Conservation (phyloP, 2,888 invertebrate genomes). For the Neoascia interrupta region DNA sequence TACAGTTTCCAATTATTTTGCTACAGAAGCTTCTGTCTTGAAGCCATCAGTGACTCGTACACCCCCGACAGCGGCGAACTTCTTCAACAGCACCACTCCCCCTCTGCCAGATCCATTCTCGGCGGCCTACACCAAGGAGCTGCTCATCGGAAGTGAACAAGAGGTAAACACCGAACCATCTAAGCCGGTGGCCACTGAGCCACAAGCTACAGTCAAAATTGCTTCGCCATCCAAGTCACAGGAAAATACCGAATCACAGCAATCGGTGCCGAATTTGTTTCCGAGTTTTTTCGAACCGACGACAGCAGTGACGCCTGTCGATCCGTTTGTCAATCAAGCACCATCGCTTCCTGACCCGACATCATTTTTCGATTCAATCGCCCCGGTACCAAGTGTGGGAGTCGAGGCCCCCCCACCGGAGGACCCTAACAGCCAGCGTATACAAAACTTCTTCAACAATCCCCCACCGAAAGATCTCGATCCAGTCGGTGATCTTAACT, state of each 20-base stretch:
- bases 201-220: constrained; percentile 47
- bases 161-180: not conserved
- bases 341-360: constrained; percentile 69
- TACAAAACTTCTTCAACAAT: constrained; percentile 79
- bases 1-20: not conserved
- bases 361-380: constrained; percentile 74
- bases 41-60: not conserved
- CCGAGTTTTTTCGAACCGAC: constrained; percentile 71
- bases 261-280: constrained; percentile 69
- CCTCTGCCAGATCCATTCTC: not conserved
- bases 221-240: constrained; percentile 46
- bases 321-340: constrained; percentile 30
- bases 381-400: constrained; percentile 44
- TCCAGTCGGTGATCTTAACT: constrained; percentile 77
- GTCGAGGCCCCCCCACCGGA: constrained; percentile 49
- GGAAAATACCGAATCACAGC: constrained; percentile 30
- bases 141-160: not conserved
- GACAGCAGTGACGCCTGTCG: constrained; percentile 22
- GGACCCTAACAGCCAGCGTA: constrained; percentile 74
- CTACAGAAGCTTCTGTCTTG: not conserved
- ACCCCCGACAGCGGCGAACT: constrained; percentile 8
- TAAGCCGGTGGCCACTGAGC: constrained; percentile 8
- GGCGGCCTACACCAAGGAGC: not conserved
- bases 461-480: constrained; percentile 77
- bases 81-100: constrained; percentile 29